Percentiles rank a stretch among this genome's conserved stretches.
These are phyloP conservation scores for Dicentrarchus labrax DNA, from an alignment of 2,113 vertebrate species.

Conservation along the genomic window DNA sequence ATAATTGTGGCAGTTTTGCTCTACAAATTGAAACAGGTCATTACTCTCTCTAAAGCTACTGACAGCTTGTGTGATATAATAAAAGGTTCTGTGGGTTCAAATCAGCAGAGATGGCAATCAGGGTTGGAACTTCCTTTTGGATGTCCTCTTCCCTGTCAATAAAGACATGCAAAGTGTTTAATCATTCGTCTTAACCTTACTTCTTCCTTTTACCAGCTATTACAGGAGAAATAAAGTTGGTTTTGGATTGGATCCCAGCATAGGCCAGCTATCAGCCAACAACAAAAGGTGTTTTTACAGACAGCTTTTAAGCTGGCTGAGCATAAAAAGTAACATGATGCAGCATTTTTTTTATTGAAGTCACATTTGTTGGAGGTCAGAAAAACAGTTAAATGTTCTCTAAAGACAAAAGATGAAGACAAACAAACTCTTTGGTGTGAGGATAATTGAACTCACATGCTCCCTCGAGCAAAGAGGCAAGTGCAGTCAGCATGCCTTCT, in stretches of 20 bases:
- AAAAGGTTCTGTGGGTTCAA: neutral
- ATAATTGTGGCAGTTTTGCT: neutral
- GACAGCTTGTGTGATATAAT: slow-evolving; percentile 5
- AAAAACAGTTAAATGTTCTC: slow-evolving; percentile 31
- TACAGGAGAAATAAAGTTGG: neutral
- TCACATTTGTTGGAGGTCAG: slow-evolving; percentile 16
- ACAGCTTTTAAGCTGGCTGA: neutral
- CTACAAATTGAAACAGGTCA: neutral
- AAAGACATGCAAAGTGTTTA: slow-evolving; percentile 3
- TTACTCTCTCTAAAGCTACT: neutral
- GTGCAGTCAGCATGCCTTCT: slow-evolving; percentile 37
- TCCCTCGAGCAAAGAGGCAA: slow-evolving; percentile 51
- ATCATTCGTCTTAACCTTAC: neutral
- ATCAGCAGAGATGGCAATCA: slow-evolving; percentile 18
- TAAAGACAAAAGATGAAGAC: slow-evolving; percentile 46
- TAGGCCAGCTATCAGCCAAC: neutral
- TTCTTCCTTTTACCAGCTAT: neutral
- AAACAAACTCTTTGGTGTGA: slow-evolving; percentile 58
- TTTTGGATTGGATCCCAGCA: neutral
- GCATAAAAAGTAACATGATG: slow-evolving; percentile 5
- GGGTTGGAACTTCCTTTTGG: neutral
- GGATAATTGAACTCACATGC: slow-evolving; percentile 74
- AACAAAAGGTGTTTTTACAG: slow-evolving; percentile 1
- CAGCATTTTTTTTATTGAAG: slow-evolving; percentile 1
- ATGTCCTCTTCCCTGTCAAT: slow-evolving; percentile 22